Evolutionary conservation across 2,797 vertebrate species (phyloP), one percentile per base, ranked within the genome.

Genomic region (Holocentrus rufus): DNA sequence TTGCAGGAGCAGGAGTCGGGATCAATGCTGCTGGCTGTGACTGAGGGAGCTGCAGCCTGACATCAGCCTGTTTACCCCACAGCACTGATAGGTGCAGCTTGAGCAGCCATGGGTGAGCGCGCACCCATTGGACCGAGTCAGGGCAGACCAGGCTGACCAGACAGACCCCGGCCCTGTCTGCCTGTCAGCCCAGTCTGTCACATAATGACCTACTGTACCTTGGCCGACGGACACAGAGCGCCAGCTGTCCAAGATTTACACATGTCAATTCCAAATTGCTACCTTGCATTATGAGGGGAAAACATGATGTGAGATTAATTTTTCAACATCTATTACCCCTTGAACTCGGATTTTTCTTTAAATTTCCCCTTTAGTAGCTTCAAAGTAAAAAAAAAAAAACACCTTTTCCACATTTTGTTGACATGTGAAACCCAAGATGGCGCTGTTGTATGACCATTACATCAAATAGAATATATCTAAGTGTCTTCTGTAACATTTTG

Each of bases 31-130:
- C 46, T 20, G 65, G 34, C 73, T 73, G 54, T 4, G 69, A 30
- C 72, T 8, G 61, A 70, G 54, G 62, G 31, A 69, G 54, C 65
- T 20, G 13, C 31, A 56, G 58, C 18, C 52, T 20, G 57, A 76
- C 62, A 69, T 25, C 0, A 4, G 31, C 23, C 39, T 87, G 86
- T 91, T 90, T 90, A 88, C 62, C 67, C 80, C 71, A 85, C 72
- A 81, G 80, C 85, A 75, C 67, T 72, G 74, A 87, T 78, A 78
- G 82, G 80, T 82, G 81, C 79, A 75, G 89, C 88, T 81, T 83
- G 83, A 88, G 87, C 82, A 89, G 82, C 76, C 89, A 89, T 73
- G 85, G 58, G 77, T 76, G 81, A 87, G 71, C 20, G 0, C 66
- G 58, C 1, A 0, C 31, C 72, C 69, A 71, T 50, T 59, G 84